A percentile compares a stretch with the other conserved stretches of the same genome.
phyloP scores from a whole-genome alignment of 2,888 invertebrate species.

The Macrophya annulata region DNA sequence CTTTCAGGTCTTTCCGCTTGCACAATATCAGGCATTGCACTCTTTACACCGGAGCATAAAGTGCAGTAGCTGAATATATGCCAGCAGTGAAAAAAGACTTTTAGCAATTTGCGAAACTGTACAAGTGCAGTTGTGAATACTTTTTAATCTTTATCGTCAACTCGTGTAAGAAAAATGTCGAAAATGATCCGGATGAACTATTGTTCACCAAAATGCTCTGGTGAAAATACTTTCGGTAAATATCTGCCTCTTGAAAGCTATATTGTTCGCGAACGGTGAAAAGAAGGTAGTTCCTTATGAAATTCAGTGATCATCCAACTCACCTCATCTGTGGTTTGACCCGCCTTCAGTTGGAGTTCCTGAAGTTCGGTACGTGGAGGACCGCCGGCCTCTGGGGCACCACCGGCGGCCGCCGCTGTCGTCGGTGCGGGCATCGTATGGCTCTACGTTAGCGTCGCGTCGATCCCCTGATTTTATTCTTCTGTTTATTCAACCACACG shows the following conservation, averaged over 20 bases:
- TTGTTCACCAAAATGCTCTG: neutral
- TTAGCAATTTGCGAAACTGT: slow-evolving; percentile 2
- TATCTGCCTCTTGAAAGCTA: neutral
- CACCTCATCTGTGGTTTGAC: slow-evolving; percentile 95
- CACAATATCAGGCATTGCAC: neutral
- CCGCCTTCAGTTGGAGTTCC: slow-evolving; percentile 92
- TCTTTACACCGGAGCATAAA: neutral
- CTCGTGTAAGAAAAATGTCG: neutral
- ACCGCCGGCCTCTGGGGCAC: slow-evolving; percentile 83
- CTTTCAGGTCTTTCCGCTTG: slow-evolving; percentile 3
- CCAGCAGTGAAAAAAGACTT: neutral
- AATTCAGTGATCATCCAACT: slow-evolving; percentile 68
- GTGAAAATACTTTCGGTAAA: neutral
- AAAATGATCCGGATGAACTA: neutral
- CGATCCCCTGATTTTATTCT: neutral
- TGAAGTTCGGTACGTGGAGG: slow-evolving; percentile 93
- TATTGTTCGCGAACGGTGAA: neutral
- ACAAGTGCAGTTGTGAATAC: slow-evolving; percentile 1
- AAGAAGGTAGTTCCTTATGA: neutral
- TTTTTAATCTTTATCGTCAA: neutral
- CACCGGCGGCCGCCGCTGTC: slow-evolving; percentile 81
- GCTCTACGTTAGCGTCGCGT: slow-evolving; percentile 1
- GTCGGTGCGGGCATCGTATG: slow-evolving; percentile 78
- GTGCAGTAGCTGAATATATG: neutral
- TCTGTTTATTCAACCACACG: neutral